A percentile compares a stretch with the other conserved stretches of the same genome.
Conservation (phyloP, 2,797 vertebrate genomes). For the Aplochiton taeniatus region DNA sequence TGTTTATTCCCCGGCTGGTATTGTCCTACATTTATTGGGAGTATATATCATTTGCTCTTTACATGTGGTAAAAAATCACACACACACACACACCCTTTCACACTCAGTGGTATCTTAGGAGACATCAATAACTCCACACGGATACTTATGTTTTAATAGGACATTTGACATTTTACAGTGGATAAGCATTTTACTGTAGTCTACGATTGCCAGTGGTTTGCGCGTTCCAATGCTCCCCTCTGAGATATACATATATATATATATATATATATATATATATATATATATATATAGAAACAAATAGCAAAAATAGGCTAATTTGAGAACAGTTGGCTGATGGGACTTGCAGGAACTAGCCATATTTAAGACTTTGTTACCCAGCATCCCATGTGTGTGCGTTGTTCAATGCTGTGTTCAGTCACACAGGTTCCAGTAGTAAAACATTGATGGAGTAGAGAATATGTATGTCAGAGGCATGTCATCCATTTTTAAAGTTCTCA, state of each 20-base stretch:
- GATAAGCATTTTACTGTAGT: neutral
- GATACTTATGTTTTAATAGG: neutral
- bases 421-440: constrained; percentile 36
- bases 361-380: constrained; percentile 42
- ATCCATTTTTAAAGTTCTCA: constrained; percentile 40
- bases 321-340: constrained; percentile 15
- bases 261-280: no score
- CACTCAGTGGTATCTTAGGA: neutral
- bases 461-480: constrained; percentile 10
- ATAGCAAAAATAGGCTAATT: no score
- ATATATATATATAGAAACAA: no score
- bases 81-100: constrained; percentile 33
- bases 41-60: constrained; percentile 3
- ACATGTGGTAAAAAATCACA: constrained; percentile 23
- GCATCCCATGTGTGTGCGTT: no score
- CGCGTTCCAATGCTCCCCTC: no score
- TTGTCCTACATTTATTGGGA: no score
- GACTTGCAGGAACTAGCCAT: constrained; percentile 41
- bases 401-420: no score
- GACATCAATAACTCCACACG: neutral
- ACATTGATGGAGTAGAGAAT: constrained; percentile 52
- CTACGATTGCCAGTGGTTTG: no score
- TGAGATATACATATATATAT: no score
- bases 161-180: neutral
- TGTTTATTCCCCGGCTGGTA: no score